Percentiles rank a stretch among this genome's conserved stretches.
Evolutionary conservation across 2,797 vertebrate genomes (phyloP).

Genomic region (Mallotus villosus): DNA sequence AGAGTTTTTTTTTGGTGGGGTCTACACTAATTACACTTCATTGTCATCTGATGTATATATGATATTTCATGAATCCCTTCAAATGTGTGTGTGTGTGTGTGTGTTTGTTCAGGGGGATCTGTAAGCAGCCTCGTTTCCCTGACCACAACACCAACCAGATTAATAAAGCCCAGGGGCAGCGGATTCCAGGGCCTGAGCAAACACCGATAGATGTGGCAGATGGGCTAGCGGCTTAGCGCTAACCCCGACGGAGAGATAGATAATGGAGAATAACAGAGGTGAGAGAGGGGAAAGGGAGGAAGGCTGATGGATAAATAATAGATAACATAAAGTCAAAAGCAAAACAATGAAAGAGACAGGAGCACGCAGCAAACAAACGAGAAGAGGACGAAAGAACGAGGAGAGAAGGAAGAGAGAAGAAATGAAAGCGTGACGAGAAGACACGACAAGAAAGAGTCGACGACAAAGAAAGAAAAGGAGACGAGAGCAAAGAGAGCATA

Average conservation of each 20-base stretch:
- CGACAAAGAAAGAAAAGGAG: too few relatives aligned
- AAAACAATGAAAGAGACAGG: too few relatives aligned
- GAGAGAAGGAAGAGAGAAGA: too few relatives aligned
- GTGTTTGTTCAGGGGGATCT: not conserved
- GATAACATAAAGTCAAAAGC: slow-evolving; percentile 58
- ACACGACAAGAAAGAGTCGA: too few relatives aligned
- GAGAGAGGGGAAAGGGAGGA: slow-evolving; percentile 8
- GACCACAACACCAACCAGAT: slow-evolving; percentile 48
- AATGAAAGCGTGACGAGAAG: too few relatives aligned
- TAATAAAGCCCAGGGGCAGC: slow-evolving; percentile 72
- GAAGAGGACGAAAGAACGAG: too few relatives aligned
- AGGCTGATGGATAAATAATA: slow-evolving; percentile 13
- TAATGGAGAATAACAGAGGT: slow-evolving; percentile 19
- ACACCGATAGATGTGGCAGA: slow-evolving; percentile 68
- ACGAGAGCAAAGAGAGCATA: too few relatives aligned
- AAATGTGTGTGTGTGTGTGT: slow-evolving; percentile 25
- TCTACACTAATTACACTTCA: too few relatives aligned
- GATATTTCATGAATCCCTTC: not conserved
- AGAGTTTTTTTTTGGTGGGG: too few relatives aligned
- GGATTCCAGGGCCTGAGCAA: slow-evolving; percentile 76
- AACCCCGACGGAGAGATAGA: slow-evolving; percentile 32
- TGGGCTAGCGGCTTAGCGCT: slow-evolving; percentile 65
- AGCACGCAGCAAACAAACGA: too few relatives aligned
- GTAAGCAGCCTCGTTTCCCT: not conserved
- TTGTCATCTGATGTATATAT: too few relatives aligned